Percentiles rank a stretch among this genome's conserved stretches.
Conservation (phyloP, 2,113 vertebrate species). For the Sapayoa aenigma region DNA sequence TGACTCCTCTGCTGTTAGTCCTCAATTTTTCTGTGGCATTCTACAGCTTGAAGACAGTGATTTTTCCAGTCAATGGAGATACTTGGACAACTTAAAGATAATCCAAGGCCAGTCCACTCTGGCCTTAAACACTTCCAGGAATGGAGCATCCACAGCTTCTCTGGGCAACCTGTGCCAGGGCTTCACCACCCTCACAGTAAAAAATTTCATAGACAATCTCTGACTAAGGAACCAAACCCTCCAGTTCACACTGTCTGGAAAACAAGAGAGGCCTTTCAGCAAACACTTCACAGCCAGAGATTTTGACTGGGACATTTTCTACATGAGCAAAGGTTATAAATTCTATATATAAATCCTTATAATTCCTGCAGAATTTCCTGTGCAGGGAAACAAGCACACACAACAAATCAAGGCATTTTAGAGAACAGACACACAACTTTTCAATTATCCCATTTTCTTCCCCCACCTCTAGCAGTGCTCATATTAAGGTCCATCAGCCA, state of each 20-base stretch:
- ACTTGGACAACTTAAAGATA: not conserved
- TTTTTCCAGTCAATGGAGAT: not conserved
- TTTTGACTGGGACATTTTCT: not conserved
- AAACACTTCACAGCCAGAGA: not conserved
- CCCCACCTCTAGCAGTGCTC: not conserved
- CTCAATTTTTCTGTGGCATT: not conserved
- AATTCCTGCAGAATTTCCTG: not conserved
- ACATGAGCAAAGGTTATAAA: not conserved
- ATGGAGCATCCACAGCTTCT: not conserved
- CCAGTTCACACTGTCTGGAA: not conserved
- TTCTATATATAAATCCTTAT: no score
- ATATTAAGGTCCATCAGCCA: not conserved
- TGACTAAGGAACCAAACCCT: not conserved
- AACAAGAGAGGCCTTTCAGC: not conserved
- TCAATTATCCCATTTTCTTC: not conserved
- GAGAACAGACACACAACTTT: not conserved
- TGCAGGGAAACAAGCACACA: rapidly evolving
- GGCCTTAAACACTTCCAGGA: not conserved
- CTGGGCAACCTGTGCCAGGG: not conserved
- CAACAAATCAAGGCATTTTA: not conserved
- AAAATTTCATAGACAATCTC: rapidly evolving
- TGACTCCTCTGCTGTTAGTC: not conserved
- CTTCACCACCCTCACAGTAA: not conserved
- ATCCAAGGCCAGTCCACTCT: not conserved
- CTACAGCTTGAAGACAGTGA: not conserved